phyloP scores from a whole-genome alignment of 2,113 vertebrate genomes.

The Cercocebus atys region DNA sequence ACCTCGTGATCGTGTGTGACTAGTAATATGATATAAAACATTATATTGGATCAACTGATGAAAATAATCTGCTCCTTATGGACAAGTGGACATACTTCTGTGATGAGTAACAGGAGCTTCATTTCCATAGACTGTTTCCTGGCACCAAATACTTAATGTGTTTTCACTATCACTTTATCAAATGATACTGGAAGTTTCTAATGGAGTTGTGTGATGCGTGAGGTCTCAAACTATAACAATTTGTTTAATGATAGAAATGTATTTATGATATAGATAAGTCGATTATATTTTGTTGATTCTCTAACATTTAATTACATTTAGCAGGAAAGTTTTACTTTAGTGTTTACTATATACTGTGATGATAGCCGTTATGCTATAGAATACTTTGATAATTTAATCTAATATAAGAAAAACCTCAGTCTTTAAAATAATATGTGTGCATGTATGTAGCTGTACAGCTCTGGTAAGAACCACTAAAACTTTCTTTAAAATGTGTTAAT shows the following conservation, averaged over 20 bases:
- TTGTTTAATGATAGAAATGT: background rate
- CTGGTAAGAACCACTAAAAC: background rate
- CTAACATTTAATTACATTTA: background rate
- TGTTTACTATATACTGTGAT: slow-evolving; percentile 25
- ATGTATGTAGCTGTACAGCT: background rate
- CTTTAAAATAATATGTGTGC: slow-evolving; percentile 12
- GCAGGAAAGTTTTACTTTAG: background rate
- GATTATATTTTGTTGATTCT: background rate
- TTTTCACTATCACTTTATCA: background rate
- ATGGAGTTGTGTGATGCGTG: background rate
- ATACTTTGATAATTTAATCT: slow-evolving; percentile 10
- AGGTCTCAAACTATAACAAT: background rate
- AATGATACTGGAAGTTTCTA: slow-evolving; percentile 21
- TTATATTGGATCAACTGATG: slow-evolving; percentile 29
- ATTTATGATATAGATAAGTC: background rate
- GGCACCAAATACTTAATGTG: background rate
- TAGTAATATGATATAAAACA: slow-evolving; percentile 65
- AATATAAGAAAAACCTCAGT: background rate
- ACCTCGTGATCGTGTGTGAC: slow-evolving; percentile 46
- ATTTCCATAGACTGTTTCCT: background rate
- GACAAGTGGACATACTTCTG: slow-evolving; percentile 65
- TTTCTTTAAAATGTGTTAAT: background rate
- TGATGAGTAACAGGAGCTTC: slow-evolving; percentile 54
- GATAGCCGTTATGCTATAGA: background rate
- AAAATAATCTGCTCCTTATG: slow-evolving; percentile 56